A percentile compares a stretch with the other conserved stretches of the same genome.
Conservation (phyloP, 2,113 vertebrate genomes). For the Rhea pennata region DNA sequence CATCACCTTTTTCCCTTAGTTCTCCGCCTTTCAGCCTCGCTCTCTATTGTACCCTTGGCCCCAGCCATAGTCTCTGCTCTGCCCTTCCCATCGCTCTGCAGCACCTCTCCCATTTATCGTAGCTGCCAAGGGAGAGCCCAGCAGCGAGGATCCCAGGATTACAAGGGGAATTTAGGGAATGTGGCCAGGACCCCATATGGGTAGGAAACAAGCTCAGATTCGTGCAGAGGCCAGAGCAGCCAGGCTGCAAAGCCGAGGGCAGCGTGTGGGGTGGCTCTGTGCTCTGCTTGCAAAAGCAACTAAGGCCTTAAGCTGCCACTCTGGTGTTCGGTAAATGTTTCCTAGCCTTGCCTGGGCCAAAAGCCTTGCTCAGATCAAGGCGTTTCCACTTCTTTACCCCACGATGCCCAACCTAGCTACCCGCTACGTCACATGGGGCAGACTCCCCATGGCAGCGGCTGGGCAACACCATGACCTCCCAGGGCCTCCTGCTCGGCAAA, state of each 20-base stretch:
- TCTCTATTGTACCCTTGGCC: not conserved
- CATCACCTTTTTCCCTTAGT: not conserved
- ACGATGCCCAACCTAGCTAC: fast-evolving
- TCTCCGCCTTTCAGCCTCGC: not conserved
- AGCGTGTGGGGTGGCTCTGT: not conserved
- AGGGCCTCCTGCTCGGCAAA: slow-evolving; percentile 58
- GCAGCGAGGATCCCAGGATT: not conserved
- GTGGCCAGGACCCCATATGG: fast-evolving
- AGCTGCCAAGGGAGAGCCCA: not conserved
- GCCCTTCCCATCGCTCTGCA: fast-evolving
- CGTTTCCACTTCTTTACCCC: not conserved
- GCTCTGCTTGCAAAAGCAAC: not conserved
- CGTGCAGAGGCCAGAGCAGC: fast-evolving
- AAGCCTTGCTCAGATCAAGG: not conserved
- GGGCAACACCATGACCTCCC: slow-evolving; percentile 43
- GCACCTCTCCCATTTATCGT: fast-evolving
- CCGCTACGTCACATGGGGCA: not conserved
- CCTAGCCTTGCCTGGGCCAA: not conserved
- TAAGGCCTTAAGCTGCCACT: not conserved
- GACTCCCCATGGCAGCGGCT: not conserved
- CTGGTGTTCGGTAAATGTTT: not conserved
- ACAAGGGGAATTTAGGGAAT: not conserved
- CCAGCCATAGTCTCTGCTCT: not conserved
- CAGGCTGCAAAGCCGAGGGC: not conserved
- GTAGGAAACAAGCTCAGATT: not conserved